phyloP scores from a whole-genome alignment of 2,797 vertebrate species.

The Tadarida brasiliensis region DNA sequence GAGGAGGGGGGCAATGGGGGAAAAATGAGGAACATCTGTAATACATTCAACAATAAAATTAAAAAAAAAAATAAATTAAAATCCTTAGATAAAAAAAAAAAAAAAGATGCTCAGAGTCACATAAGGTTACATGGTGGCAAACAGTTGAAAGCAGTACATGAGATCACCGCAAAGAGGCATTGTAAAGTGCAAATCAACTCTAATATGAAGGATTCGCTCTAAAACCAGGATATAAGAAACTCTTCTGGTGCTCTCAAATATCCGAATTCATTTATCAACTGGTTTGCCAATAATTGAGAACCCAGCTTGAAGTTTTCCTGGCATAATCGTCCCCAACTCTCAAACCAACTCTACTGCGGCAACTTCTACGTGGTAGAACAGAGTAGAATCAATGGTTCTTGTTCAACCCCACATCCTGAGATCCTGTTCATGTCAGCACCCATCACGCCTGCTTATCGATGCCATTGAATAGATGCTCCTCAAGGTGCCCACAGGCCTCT shows the following conservation, averaged over 20 bases:
- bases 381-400: background rate
- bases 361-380: background rate
- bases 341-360: background rate
- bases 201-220: background rate
- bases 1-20: too few relatives aligned
- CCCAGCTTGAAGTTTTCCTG: background rate
- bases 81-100: too few relatives aligned
- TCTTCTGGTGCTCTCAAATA: background rate
- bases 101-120: too few relatives aligned
- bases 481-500: background rate
- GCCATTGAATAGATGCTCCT: background rate
- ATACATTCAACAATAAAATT: too few relatives aligned
- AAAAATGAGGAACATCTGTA: too few relatives aligned
- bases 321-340: background rate
- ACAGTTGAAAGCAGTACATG: background rate
- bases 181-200: background rate
- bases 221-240: background rate
- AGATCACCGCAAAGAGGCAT: background rate
- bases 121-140: background rate
- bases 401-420: background rate
- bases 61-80: too few relatives aligned
- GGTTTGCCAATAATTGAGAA: background rate
- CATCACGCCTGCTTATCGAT: rapidly evolving
- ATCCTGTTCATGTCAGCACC: background rate
- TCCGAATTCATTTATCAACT: background rate